A percentile compares a stretch with the other conserved stretches of the same genome.
phyloP scores from a whole-genome alignment of 2,888 invertebrate species.

The Baronia brevicornis region DNA sequence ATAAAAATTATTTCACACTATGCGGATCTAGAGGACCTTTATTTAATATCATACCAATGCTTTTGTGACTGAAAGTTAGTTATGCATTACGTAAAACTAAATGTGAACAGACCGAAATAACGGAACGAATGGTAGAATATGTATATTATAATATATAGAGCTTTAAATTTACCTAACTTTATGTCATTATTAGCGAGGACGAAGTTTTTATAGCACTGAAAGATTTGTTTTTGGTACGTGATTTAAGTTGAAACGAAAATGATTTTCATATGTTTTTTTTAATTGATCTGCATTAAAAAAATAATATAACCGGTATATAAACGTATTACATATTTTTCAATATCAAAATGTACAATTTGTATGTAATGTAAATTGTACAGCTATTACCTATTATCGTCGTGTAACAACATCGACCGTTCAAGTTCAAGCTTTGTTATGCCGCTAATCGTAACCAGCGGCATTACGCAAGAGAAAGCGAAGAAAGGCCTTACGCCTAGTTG shows the following conservation, averaged over 20 bases:
- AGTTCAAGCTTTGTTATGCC: constrained; percentile 61
- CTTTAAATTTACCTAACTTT: constrained; percentile 30
- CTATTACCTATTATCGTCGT: too few relatives aligned
- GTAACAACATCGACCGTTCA: constrained; percentile 49
- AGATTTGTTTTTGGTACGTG: constrained; percentile 24
- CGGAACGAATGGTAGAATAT: constrained; percentile 24
- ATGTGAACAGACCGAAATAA: constrained; percentile 21
- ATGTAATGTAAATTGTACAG: too few relatives aligned
- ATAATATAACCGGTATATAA: too few relatives aligned
- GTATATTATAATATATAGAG: constrained; percentile 30
- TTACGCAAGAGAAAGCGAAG: constrained; percentile 72
- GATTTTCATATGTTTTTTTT: too few relatives aligned
- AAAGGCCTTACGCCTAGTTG: constrained; percentile 63
- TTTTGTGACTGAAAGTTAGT: constrained; percentile 10
- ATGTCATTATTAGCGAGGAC: constrained; percentile 28
- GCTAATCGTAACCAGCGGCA: constrained; percentile 60
- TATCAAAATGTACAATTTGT: too few relatives aligned
- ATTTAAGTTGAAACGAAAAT: constrained; percentile 29
- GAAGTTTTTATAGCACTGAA: constrained; percentile 34
- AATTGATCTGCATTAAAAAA: too few relatives aligned
- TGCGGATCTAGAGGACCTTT: constrained; percentile 12
- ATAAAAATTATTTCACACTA: too few relatives aligned
- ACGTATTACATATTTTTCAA: too few relatives aligned
- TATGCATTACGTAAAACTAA: constrained; percentile 21
- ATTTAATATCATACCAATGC: constrained; percentile 10